phyloP scores from a whole-genome alignment of 2,113 vertebrate genomes.

The Neomonachus schauinslandi region DNA sequence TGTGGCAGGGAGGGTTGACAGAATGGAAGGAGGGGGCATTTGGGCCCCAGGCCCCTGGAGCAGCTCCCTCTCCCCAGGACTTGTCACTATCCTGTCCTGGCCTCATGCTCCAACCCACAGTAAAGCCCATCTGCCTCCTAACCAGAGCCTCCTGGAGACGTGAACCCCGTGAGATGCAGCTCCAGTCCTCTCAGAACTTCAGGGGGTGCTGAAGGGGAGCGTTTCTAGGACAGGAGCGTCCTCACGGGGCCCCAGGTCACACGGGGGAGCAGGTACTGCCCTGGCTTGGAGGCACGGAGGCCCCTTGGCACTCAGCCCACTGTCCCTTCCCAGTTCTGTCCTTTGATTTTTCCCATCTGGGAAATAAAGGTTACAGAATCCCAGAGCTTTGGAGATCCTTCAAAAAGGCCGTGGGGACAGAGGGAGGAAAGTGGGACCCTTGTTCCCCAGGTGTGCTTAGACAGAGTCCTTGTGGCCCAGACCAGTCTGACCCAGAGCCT shows the following conservation, averaged over 20 bases:
- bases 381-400: neutral
- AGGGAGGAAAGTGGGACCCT: neutral
- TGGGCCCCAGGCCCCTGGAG: neutral
- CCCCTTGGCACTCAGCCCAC: neutral
- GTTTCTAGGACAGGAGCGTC: neutral
- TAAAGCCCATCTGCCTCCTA: neutral
- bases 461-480: neutral
- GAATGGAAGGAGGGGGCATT: no score
- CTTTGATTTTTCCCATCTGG: neutral
- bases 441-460: neutral
- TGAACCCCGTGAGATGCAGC: neutral
- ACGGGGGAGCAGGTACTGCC: neutral
- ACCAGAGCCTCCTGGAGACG: neutral
- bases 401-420: neutral
- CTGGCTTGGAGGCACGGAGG: neutral
- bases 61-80: neutral
- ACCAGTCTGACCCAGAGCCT: neutral
- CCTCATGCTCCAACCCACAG: neutral
- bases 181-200: neutral
- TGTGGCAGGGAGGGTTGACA: neutral
- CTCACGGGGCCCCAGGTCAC: fast-evolving
- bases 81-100: neutral
- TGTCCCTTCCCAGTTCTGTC: neutral
- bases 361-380: neutral
- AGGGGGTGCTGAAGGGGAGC: neutral